Conservation (phyloP, 2,888 invertebrate genomes). For the Cantharis flavilabris region DNA sequence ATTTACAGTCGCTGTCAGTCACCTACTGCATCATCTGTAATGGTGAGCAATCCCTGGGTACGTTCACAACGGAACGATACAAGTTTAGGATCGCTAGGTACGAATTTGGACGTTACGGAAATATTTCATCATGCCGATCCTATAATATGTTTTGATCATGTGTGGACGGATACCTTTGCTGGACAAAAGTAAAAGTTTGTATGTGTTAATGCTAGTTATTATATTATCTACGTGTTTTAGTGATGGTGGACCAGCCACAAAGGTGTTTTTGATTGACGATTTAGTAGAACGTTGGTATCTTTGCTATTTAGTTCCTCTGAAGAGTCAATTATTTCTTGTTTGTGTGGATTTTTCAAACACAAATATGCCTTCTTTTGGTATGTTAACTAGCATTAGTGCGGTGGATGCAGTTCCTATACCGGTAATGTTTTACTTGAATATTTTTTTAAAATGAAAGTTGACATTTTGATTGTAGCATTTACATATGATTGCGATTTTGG, state of each 20-base stretch:
- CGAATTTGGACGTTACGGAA: constrained; percentile 53
- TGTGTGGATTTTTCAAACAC: constrained; percentile 69
- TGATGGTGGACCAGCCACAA: constrained; percentile 64
- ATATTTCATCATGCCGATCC: constrained; percentile 61
- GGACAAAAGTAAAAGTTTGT: constrained; percentile 7
- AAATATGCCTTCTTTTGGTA: constrained; percentile 75
- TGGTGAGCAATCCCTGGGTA: constrained; percentile 45
- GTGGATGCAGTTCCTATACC: constrained; percentile 83
- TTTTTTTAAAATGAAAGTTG: neutral
- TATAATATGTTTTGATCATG: constrained; percentile 84
- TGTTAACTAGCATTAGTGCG: constrained; percentile 72
- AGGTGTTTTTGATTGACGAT: constrained; percentile 85
- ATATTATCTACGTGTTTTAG: neutral
- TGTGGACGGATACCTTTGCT: constrained; percentile 77
- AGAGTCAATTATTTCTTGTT: constrained; percentile 70
- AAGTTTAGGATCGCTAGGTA: constrained; percentile 30
- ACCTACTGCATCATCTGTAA: constrained; percentile 48
- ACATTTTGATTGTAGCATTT: constrained; percentile 58
- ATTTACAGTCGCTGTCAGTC: constrained; percentile 58
- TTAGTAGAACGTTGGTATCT: constrained; percentile 83
- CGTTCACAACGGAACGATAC: constrained; percentile 36
- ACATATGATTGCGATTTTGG: constrained; percentile 83
- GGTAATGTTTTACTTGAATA: constrained; percentile 53
- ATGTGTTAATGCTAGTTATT: neutral
- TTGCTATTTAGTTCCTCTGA: constrained; percentile 73